A percentile compares a stretch with the other conserved stretches of the same genome.
Evolutionary conservation across 2,888 invertebrate species (phyloP).

Genomic region (Melinaea marsaeus): DNA sequence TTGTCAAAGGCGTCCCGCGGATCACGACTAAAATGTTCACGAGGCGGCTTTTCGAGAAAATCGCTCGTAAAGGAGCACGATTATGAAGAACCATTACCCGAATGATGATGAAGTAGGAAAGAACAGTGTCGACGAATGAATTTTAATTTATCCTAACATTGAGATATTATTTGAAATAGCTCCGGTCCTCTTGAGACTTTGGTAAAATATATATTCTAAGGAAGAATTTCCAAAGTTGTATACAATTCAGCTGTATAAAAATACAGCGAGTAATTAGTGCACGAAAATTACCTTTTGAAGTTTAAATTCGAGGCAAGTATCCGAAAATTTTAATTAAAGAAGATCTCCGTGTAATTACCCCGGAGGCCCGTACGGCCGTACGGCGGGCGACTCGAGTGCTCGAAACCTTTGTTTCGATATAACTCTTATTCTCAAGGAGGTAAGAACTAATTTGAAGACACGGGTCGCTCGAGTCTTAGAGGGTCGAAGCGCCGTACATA

Average conservation of each 20-base stretch:
- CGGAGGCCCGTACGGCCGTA: conserved; percentile 30
- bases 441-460: neutral
- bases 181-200: neutral
- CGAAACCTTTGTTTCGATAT: conserved; percentile 2
- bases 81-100: conserved; percentile 49
- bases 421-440: conserved; percentile 10
- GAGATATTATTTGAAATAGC: neutral
- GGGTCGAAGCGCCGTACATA: conserved; percentile 22
- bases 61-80: conserved; percentile 57
- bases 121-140: conserved; percentile 29
- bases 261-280: conserved; percentile 25
- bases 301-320: conserved; percentile 30
- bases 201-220: conserved; percentile 8
- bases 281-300: conserved; percentile 29
- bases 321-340: conserved; percentile 37
- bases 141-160: conserved; percentile 12
- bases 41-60: conserved; percentile 67
- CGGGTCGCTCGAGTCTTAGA: neutral
- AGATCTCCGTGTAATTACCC: conserved; percentile 35
- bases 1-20: conserved; percentile 61
- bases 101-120: conserved; percentile 36
- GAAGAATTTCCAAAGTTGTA: conserved; percentile 10
- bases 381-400: conserved; percentile 11
- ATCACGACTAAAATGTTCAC: conserved; percentile 66
- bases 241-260: conserved; percentile 23